A percentile compares a stretch with the other conserved stretches of the same genome.
phyloP scores from a whole-genome alignment of 2,797 vertebrate species.

The Silurus lanzhouensis region DNA sequence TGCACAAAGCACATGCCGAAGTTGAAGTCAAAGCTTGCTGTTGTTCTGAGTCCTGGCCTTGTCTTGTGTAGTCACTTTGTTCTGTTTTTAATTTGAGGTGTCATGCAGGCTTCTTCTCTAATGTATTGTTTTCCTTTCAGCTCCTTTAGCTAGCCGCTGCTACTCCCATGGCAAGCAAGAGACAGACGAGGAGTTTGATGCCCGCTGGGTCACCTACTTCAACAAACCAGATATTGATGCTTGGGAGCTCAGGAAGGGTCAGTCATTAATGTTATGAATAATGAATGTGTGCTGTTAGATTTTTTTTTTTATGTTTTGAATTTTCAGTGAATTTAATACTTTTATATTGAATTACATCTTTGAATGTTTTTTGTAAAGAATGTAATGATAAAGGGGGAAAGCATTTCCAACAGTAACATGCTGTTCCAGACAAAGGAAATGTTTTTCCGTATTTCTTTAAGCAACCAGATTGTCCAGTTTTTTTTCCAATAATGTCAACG shows the following conservation, averaged over 20 bases:
- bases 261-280: background rate
- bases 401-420: background rate
- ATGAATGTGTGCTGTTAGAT: background rate
- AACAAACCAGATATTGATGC: constrained; percentile 95
- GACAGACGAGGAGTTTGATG: constrained; percentile 97
- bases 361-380: background rate
- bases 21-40: background rate
- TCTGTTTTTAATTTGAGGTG: background rate
- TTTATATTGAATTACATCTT: background rate
- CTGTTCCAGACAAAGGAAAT: background rate
- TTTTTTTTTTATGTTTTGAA: background rate
- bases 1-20: background rate
- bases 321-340: background rate
- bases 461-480: background rate
- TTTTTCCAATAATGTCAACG: background rate
- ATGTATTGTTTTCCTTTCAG: constrained; percentile 56
- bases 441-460: background rate
- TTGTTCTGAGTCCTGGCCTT: too few species aligned
- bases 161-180: constrained; percentile 91
- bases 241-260: constrained; percentile 98
- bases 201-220: constrained; percentile 97
- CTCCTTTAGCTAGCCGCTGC: constrained; percentile 77
- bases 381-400: background rate
- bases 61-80: too few species aligned
- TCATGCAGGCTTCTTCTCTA: background rate